Base-by-base conservation (phyloP, 1,140 invertebrate species). In the Rhyzopertha dominica region DNA sequence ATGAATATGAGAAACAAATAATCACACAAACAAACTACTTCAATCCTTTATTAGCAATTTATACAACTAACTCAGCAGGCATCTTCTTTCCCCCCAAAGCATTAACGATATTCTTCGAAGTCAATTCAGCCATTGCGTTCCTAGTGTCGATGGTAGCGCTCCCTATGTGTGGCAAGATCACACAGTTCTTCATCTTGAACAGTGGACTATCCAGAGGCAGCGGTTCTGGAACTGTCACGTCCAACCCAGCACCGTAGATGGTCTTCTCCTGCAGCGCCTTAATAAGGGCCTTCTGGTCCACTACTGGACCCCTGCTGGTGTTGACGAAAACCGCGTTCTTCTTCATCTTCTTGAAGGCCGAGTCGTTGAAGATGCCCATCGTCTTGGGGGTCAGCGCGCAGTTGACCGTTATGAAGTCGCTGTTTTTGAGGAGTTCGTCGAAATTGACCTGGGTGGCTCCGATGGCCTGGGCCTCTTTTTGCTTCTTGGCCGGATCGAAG, bases 81-180 rank as follows among this genome's bases (percentile, higher is more conserved):
- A 85, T 75, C 69, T 79, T 63, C 63, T 67, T 59, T 13, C 73
- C 78, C 37, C 79, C 71, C 2, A 93, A 61, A n/a, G 75, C 89
- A 45, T 82, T 78, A 12, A 92, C 61, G 53, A 95, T 87, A 73
- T 95, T 95, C 42, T 78, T 68, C 0, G 85, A 87, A 7, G 88
- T 87, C 13, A 93, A 67, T 24, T 77, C 69, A n/a, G 82, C 80
- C 91, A 95, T 95, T 50, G 76, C 76, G 34, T 77, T 76, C 49
- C 90, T 74, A 0, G 88, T 81, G 65, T 85, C 78, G 30, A 76
- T 74, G 4, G 87, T 82, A 8, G 90, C 90, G 72, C 89, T 93
- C 12, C 89, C 91, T 54, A 95, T 90, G 61, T 95, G 92, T 3
- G 92, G 92, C 32, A 94, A 61, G n/a, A 95, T 64, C 10, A 92